A percentile compares a stretch with the other conserved stretches of the same genome.
Evolutionary conservation across 1,140 invertebrate genomes (phyloP).

Genomic region (Drosophila paulistorum): DNA sequence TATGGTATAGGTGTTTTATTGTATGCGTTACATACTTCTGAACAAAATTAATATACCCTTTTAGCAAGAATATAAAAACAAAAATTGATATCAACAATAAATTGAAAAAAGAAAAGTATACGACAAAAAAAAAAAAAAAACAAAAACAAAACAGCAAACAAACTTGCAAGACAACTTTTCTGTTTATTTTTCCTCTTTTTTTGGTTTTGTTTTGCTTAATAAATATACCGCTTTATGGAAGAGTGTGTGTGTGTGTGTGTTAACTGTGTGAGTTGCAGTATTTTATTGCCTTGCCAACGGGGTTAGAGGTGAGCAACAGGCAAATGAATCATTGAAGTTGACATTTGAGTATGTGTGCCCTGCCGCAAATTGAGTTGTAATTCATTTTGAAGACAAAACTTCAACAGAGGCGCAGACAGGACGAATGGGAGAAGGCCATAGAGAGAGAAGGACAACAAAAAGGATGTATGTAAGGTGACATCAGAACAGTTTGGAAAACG

Average conservation of each 20-base stretch:
- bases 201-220: conserved; percentile 24
- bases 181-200: conserved; percentile 1
- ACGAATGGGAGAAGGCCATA: not conserved
- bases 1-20: too few species aligned
- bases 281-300: conserved; percentile 26
- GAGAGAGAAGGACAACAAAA: not conserved
- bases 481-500: not conserved
- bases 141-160: not conserved
- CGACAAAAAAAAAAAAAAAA: not conserved
- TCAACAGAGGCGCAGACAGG: not conserved
- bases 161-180: conserved; percentile 14
- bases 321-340: conserved; percentile 48
- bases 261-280: not conserved
- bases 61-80: too few species aligned
- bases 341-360: conserved; percentile 31
- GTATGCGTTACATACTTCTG: too few species aligned
- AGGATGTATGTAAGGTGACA: not conserved
- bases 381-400: conserved; percentile 31
- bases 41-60: too few species aligned
- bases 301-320: conserved; percentile 31
- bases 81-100: conserved; percentile 12
- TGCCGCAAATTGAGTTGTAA: conserved; percentile 43
- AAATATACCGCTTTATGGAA: conserved; percentile 39
- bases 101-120: not conserved
- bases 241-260: conserved; percentile 8